These are phyloP conservation scores for Leptodactylus fallax DNA, from an alignment of 2,797 vertebrate genomes.

Conservation along the genomic window DNA sequence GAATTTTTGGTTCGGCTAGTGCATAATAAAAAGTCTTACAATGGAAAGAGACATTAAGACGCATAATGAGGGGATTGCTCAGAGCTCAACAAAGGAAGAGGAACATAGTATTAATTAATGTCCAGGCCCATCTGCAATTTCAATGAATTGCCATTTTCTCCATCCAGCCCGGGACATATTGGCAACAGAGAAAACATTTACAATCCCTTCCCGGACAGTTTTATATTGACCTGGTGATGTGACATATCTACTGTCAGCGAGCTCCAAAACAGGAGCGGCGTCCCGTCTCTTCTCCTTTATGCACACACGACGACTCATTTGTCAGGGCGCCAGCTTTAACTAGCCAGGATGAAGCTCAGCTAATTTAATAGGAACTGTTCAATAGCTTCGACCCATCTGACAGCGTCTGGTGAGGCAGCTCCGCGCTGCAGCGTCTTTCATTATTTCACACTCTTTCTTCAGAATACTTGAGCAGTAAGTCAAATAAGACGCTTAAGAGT, in stretches of 20 bases:
- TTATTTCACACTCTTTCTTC: constrained; percentile 77
- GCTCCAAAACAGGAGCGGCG: constrained; percentile 70
- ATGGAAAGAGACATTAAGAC: constrained; percentile 64
- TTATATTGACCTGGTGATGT: constrained; percentile 76
- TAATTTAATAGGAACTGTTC: constrained; percentile 81
- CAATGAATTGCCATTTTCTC: constrained; percentile 70
- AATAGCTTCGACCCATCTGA: constrained; percentile 78
- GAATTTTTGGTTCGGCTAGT: not conserved
- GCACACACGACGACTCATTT: constrained; percentile 76
- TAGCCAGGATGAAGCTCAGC: constrained; percentile 75
- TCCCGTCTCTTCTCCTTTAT: constrained; percentile 74
- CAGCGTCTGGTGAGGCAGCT: constrained; percentile 75
- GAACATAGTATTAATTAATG: constrained; percentile 69
- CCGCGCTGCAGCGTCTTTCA: constrained; percentile 74
- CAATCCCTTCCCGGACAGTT: constrained; percentile 71
- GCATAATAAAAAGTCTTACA: not conserved
- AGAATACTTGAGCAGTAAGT: constrained; percentile 78
- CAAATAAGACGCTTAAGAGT: constrained; percentile 84
- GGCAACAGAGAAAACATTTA: constrained; percentile 71
- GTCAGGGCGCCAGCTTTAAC: constrained; percentile 79
- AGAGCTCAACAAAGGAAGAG: constrained; percentile 59
- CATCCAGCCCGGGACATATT: constrained; percentile 69
- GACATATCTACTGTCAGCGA: constrained; percentile 75
- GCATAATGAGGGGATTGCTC: constrained; percentile 66
- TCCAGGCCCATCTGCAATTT: constrained; percentile 67